Conservation (phyloP, 1,140 invertebrate genomes). For the Macrosteles quadrilineatus region DNA sequence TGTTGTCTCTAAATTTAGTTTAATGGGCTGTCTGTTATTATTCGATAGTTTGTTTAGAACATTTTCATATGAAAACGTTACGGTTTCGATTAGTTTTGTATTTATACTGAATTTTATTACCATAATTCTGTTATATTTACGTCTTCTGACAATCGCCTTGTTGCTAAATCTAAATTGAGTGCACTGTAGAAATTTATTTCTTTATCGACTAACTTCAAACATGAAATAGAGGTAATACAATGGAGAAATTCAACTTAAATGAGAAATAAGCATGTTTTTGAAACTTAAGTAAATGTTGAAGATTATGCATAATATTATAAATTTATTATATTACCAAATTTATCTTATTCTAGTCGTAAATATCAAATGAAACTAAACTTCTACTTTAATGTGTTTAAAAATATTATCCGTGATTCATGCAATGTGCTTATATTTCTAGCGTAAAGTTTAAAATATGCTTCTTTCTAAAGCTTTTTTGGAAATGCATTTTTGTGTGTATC, state of each 20-base stretch:
- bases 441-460: slow-evolving; percentile 29
- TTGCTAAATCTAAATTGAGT: too few relatives aligned
- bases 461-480: slow-evolving; percentile 27
- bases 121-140: background rate
- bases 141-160: slow-evolving; percentile 1
- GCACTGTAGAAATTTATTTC: too few relatives aligned
- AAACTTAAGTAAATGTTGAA: slow-evolving; percentile 1
- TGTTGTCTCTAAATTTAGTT: slow-evolving; percentile 14
- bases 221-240: too few relatives aligned
- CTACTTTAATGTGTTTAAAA: background rate
- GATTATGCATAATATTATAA: too few relatives aligned
- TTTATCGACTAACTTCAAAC: too few relatives aligned
- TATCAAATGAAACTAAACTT: slow-evolving; percentile 11
- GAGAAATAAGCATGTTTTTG: slow-evolving; percentile 21
- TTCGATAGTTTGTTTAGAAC: too few relatives aligned
- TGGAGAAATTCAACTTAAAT: background rate
- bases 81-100: too few relatives aligned
- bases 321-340: slow-evolving; percentile 11
- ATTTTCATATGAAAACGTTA: too few relatives aligned
- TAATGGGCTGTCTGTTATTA: background rate
- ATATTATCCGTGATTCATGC: background rate
- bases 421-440: slow-evolving; percentile 4
- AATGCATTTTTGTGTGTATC: background rate
- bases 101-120: too few relatives aligned
- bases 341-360: slow-evolving; percentile 24